Evolutionary conservation across 2,888 invertebrate species (phyloP), one percentile per base, ranked within the genome.

Genomic region (Sinotaia quadrata): DNA sequence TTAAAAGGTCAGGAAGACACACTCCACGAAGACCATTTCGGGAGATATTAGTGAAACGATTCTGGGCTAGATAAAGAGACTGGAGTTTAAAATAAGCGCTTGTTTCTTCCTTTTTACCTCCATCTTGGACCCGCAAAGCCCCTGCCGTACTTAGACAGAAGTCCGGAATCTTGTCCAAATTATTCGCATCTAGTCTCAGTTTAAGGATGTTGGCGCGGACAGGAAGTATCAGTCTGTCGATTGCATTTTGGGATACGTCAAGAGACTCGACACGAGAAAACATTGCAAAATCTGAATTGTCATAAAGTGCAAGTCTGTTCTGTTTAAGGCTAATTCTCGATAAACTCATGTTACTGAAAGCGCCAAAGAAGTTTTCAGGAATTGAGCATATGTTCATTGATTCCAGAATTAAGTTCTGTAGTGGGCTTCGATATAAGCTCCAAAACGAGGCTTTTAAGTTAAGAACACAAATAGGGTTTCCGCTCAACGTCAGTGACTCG

Each of bases 291-390:
- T 8, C 8, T 47, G 21, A 21, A 7, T n/a, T 24, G 47, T 47
- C 31, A 44, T 44, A 60, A 0, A 33, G 5, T 10, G 15, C 12
- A n/a, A 60, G 29, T 10, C 15, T 36, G 54, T 60, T 54, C n/a
- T 41, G 7, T 10, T 29, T 24, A 21, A 54, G 5, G 60, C 36
- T 34, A 12, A 60, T 36, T 3, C 10, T 33, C 2, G 18, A 7
- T 10, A 60, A 31, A 8, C 60, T 27, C n/a, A 8, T 29, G 52
- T 60, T 54, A 52, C n/a, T 3, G 24, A 60, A 60, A 29, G 18
- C 15, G n/a, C 41, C 27, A 33, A 67, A 36, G 21, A 60, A 59
- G 54, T 67, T 21, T 2, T 60, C 49, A 7, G 59, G 65, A 12
- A 65, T 10, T 27, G 8, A 3, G 8, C 21, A 4, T 7, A 65